Evolutionary conservation across 2,888 invertebrate species (phyloP), one percentile per base, ranked within the genome.

Genomic region (Odontothrips loti): DNA sequence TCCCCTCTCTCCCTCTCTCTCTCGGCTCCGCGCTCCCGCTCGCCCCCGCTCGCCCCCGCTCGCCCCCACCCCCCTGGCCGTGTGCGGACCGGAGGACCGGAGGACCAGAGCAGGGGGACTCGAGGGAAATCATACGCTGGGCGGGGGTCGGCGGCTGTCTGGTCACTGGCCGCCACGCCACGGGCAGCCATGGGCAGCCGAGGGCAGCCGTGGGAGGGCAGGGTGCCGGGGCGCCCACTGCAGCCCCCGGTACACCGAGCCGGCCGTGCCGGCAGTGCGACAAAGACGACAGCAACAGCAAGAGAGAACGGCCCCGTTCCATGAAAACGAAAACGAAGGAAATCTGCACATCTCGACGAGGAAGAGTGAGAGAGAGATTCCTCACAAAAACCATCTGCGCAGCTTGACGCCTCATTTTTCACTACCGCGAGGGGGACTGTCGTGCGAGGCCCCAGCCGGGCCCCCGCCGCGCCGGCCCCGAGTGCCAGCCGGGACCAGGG

Each of bases 91-190:
- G 34, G 34, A n/a, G n/a, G n/a, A n/a, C n/a, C 34, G 34, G 34
- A 43, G 34, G 34, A 43, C 34, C 34, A 6, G 34, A 43, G 34
- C 34, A 6, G 11, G 6, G 58, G 17, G 58, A 58, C 58, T 58
- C 68, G 68, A 27, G 68, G 68, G 68, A 75, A 75, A 75, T 75
- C 68, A 75, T 75, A 27, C 68, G 68, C 68, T 23, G 68, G 63
- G 63, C n/a, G 63, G 63, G 23, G 68, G 23, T 11, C 68, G 68
- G 68, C 68, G 27, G 27, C 11, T 58, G 58, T 58, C 20, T n/a
- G 58, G 58, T 58, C 58, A 58, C 58, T 58, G 58, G 58, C 58
- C 58, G 17, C 34, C 34, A 43, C 34, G 34, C 34, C 34, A 43
- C 6, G 34, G 34, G 34, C 34, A 6, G 34, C 34, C 34, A 43